phyloP scores from a whole-genome alignment of 1,140 invertebrate species.

The Magallana ariakensis region DNA sequence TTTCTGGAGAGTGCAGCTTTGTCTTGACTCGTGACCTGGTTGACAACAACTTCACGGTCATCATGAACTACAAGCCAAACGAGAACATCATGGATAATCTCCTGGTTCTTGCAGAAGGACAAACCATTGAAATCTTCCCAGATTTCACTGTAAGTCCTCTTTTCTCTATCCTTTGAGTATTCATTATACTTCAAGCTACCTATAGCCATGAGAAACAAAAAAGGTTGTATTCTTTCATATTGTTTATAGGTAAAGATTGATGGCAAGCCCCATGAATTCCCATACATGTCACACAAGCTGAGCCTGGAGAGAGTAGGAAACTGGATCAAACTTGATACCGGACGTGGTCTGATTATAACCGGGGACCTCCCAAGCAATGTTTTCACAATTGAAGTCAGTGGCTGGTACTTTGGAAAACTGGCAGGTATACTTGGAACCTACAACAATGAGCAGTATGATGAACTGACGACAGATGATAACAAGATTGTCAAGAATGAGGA shows the following conservation, averaged over 20 bases:
- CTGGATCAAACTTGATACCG: conserved; percentile 76
- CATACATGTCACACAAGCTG: conserved; percentile 84
- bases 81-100: conserved; percentile 77
- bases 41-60: conserved; percentile 81
- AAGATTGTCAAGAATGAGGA: conserved; percentile 76
- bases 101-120: conserved; percentile 75
- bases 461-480: conserved; percentile 84
- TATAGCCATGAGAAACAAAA: background rate
- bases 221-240: background rate
- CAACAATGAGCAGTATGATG: conserved; percentile 92
- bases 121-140: conserved; percentile 75
- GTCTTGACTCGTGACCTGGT: conserved; percentile 90
- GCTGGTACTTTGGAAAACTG: conserved; percentile 87
- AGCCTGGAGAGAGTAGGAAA: conserved; percentile 73
- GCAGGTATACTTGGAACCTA: conserved; percentile 92
- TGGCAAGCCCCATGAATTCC: conserved; percentile 79
- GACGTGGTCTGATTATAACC: conserved; percentile 74
- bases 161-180: background rate
- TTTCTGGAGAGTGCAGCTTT: conserved; percentile 90
- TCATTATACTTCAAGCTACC: background rate
- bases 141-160: conserved; percentile 45
- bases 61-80: conserved; percentile 80
- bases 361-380: conserved; percentile 70
- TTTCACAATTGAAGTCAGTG: conserved; percentile 78
- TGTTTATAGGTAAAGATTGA: conserved; percentile 80